Base-by-base conservation (phyloP, 1,140 invertebrate genomes). In the Drosophila dunni region DNA sequence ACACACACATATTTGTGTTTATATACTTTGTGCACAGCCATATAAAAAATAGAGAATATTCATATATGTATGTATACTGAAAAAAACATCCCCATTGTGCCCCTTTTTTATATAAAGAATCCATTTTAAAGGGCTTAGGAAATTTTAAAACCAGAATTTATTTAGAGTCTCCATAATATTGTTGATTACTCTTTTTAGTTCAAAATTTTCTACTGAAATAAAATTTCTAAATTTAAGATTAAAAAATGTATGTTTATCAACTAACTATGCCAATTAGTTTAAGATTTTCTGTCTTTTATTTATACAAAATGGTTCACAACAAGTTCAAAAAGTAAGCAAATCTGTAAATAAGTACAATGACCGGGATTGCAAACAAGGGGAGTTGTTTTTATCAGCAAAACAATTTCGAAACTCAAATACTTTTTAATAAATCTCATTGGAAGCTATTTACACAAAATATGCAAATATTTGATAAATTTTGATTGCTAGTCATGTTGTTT, bases 301-400 rank as follows among this genome's bases (percentile, higher is more conserved):
- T 40, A 33, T 42, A 2, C 20, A 7, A 61, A 69, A 76, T 29
- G 78, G 88, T 83, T 79, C 83, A 83, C 50, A 5, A 7, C 13
- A 11, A 53, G 33, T 7, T 34, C 11, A 53, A 63, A 73, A 79
- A 88, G 61, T 33, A 13, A 13, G 9, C 24, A 29, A 29, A 2
- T 29, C 24, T 29, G 24, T 29, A 29, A 29, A 29, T 42, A 74
- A 80, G 79, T 79, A 62, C 76, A 84, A 58, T 84, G 81, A 82
- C 81, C 76, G 74, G 54, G 40, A 40, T 20, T 7, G 61, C 48
- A 82, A 81, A 79, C 67, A 81, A 56, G 6, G 45, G 10, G 10
- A n/a, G 46, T 9, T 11, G 34, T 80, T 88, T 88, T 78, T 86
- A 86, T 86, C 83, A 86, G 77, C 53, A 79, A 58, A 63, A 45